Base-by-base conservation (phyloP, 2,888 invertebrate species). In the Agelastica alni region DNA sequence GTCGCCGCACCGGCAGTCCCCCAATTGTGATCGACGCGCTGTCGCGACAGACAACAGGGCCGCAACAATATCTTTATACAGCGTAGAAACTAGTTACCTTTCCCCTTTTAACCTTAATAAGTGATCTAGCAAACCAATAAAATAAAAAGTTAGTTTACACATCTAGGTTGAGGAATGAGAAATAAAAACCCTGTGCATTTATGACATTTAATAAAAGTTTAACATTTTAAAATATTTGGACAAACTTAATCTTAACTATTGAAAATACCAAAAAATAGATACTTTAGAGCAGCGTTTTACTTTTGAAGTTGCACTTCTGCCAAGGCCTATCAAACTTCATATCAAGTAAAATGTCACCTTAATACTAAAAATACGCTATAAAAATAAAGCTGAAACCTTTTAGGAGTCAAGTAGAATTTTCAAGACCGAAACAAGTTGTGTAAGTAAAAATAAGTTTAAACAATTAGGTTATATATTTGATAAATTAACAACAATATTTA, bases 401-500 rank as follows among this genome's bases (percentile, higher is more conserved):
- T 32, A 49, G 32, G 41, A 49, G 12, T 49, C 49, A 41, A 49
- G 26, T 13, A 28, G 17, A 26, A 36, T 46, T 9, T 49, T 39
- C n/a, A 17, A 37, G 13, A 53, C 13, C 12, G 39, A 56, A 26
- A 43, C 22, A 37, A 26, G 5, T 41, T 41, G 6, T 31, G 9
- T 52, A 42, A 46, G 26, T 32, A 12, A 44, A 3, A 31, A 56
- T 37, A 58, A 56, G 54, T 37, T 48, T 48, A 60, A 56, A 58
- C 54, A 60, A 57, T 63, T 62, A 58, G 61, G 61, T 58, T 64
- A 60, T 57, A 63, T 63, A 62, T 62, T 55, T 58, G 48, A 51
- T 56, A 37, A 53, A 55, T 59, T 60, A 64, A 66, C 65, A 66
- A 64, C 60, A 55, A 65, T 62, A 58, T 63, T 64, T 59, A 61